Conservation (phyloP, 2,888 invertebrate genomes). For the Adela reaumurella region DNA sequence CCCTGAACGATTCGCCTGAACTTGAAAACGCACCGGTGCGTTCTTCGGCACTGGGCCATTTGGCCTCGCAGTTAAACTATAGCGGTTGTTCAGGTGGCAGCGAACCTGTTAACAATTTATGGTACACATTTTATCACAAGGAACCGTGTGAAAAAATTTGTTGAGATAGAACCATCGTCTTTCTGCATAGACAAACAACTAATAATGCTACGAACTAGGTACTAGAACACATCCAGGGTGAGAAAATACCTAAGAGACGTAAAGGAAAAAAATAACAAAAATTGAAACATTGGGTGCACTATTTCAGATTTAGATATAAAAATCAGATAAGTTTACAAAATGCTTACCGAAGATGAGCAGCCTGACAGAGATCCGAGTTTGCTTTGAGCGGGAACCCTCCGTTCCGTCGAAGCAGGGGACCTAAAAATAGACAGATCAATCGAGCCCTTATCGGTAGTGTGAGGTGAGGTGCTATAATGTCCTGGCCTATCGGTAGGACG, state of each 20-base stretch:
- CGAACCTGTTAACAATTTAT: no score
- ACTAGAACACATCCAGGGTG: no score
- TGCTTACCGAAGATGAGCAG: conserved; percentile 68
- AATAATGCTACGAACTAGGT: no score
- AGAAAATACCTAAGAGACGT: conserved; percentile 1
- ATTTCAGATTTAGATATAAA: conserved; percentile 5
- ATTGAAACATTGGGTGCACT: conserved; percentile 5
- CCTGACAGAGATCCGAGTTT: conserved; percentile 66
- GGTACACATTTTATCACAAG: no score
- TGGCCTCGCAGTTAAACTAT: no score
- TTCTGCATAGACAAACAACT: no score
- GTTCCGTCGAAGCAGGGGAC: conserved; percentile 25
- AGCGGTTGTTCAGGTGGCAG: no score
- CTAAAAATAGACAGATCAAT: conserved; percentile 57
- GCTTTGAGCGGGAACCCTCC: conserved; percentile 26
- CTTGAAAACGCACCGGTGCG: no score
- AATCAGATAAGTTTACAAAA: conserved; percentile 12
- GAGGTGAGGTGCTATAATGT: neutral
- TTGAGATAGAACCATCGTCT: no score
- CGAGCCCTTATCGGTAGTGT: conserved; percentile 19
- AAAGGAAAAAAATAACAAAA: conserved; percentile 10
- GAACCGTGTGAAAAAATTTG: no score
- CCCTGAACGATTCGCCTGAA: no score
- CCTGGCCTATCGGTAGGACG: neutral
- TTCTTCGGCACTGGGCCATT: no score